Conservation (phyloP, 1,140 invertebrate genomes). For the Drosophila sproati region DNA sequence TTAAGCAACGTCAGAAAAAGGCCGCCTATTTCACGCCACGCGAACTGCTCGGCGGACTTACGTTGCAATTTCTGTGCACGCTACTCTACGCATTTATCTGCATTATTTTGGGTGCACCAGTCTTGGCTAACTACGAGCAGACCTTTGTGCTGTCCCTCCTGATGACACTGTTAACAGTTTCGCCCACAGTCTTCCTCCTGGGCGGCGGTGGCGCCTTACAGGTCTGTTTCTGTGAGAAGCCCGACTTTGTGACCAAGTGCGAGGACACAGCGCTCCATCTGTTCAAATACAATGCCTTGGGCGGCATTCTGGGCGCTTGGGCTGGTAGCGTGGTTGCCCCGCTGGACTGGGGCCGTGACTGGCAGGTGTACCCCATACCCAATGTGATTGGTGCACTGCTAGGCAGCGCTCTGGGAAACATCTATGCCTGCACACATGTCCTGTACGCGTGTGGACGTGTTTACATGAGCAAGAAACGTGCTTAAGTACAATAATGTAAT, state of each 20-base stretch:
- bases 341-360: conserved; percentile 93
- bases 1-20: conserved; percentile 76
- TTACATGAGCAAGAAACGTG: conserved; percentile 77
- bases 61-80: conserved; percentile 76
- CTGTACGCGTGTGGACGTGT: conserved; percentile 75
- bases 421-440: conserved; percentile 78
- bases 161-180: conserved; percentile 76
- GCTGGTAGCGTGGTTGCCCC: conserved; percentile 91
- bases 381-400: conserved; percentile 88
- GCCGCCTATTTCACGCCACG: conserved; percentile 67
- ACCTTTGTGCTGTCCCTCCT: conserved; percentile 80
- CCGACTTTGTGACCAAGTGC: conserved; percentile 77
- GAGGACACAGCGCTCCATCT: conserved; percentile 76
- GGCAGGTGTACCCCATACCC: conserved; percentile 91
- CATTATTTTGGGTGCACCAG: conserved; percentile 83
- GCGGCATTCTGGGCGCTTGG: conserved; percentile 91
- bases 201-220: conserved; percentile 78
- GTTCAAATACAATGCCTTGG: conserved; percentile 85
- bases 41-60: conserved; percentile 68
- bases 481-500: conserved; percentile 51
- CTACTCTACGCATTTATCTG: conserved; percentile 78
- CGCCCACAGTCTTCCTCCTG: conserved; percentile 77
- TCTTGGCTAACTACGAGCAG: conserved; percentile 79
- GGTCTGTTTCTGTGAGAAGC: conserved; percentile 81
- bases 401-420: conserved; percentile 86